Base-by-base conservation (phyloP, 2,113 vertebrate genomes). In the Pseudopodoces humilis region DNA sequence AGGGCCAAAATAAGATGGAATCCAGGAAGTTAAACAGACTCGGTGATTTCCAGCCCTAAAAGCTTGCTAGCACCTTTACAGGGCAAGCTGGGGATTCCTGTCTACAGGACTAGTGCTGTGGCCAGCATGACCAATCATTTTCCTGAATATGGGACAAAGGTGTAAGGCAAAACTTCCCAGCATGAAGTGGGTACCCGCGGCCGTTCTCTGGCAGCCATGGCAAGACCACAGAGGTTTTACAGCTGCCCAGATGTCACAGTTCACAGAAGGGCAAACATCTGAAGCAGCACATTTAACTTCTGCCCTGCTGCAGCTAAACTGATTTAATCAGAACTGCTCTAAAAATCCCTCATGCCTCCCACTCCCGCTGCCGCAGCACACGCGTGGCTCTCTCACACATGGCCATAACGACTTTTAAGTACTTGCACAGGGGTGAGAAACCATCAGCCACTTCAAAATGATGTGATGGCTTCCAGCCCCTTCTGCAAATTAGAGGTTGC, bases 171-270 rank as follows among this genome's bases (percentile, higher is more conserved):
- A 59, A 28, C 19, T 82, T 71, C 58, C 60, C 82, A 47, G 72
- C 9, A 21, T 30, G 74, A 72, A 72, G 50, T 49, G 60, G 62
- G 72, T 85, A 39, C 72, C 84, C 91, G 44, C 10, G 1, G 64
- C 75, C 3, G 4, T 37, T 78, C 60, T 85, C 79, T 89, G 75
- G 78, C 75, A 79, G 52, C 71, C 55, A 14, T 9, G 60, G 68
- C 43, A 83, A 95, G 81, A 93, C 91, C 65, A 7, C 92, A 84
- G 76, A 86, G 70, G 58, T 68, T 94, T 92, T 76, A 70, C 83
- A 95, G 84, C 90, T 92, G 94, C 30, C 85, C 94, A 97, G 90
- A 93, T 94, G 95, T 94, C 86, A 79, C 79, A 69, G 94, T 95
- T 96, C 95, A 91, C 76, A 68, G 93, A 94, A 76, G 86, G 83